phyloP scores from a whole-genome alignment of 1,140 invertebrate species.

The Drosophila sulfurigaster region DNA sequence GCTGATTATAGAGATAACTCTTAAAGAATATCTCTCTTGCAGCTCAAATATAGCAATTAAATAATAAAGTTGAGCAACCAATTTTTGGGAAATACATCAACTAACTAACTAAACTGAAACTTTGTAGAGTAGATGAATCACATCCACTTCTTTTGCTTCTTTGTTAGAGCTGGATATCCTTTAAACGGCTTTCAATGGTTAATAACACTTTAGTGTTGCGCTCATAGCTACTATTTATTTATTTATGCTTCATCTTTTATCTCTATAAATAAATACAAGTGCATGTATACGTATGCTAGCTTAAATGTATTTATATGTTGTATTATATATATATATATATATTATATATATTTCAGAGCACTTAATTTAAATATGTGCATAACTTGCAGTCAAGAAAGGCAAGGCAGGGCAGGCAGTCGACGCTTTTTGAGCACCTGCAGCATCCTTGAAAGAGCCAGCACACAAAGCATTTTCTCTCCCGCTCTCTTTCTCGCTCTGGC shows the following conservation, averaged over 20 bases:
- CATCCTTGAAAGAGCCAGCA: slow-evolving; percentile 59
- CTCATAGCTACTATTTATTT: slow-evolving; percentile 44
- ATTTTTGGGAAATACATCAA: too few relatives aligned
- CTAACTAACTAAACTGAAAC: too few relatives aligned
- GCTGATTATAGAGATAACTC: too few relatives aligned
- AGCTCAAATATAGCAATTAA: too few relatives aligned
- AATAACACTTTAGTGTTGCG: slow-evolving; percentile 43
- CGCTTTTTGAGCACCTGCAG: slow-evolving; percentile 64
- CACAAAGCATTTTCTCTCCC: slow-evolving; percentile 61
- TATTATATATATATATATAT: neutral
- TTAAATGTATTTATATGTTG: neutral
- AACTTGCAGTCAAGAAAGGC: slow-evolving; percentile 51
- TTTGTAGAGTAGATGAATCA: neutral
- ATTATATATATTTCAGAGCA: slow-evolving; percentile 38
- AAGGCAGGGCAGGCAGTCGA: neutral
- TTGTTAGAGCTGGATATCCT: slow-evolving; percentile 12
- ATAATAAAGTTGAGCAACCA: too few relatives aligned
- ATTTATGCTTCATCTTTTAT: slow-evolving; percentile 54
- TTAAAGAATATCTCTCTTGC: too few relatives aligned
- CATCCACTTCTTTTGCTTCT: neutral
- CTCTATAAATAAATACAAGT: slow-evolving; percentile 17
- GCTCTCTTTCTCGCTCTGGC: slow-evolving; percentile 22
- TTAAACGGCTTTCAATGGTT: slow-evolving; percentile 38
- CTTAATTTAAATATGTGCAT: slow-evolving; percentile 73
- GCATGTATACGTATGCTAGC: neutral